These are phyloP conservation scores for Esox masquinongy DNA, from an alignment of 2,797 vertebrate genomes.

Conservation along the genomic window DNA sequence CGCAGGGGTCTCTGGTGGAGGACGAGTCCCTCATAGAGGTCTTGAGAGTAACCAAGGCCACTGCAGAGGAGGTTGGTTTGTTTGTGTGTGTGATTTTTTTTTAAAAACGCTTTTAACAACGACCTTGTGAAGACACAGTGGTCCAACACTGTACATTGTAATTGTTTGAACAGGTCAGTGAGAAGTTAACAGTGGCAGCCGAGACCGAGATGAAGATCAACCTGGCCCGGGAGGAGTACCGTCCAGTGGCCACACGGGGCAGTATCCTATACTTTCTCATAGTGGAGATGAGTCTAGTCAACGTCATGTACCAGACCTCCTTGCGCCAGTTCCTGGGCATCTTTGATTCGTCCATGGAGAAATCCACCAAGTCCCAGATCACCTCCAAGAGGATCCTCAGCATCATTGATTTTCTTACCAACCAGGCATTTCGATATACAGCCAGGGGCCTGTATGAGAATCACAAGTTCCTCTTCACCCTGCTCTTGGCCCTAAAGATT, in stretches of 20 bases:
- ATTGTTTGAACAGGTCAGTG: constrained; percentile 68
- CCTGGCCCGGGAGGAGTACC: constrained; percentile 83
- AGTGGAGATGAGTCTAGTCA: constrained; percentile 86
- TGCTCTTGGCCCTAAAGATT: constrained; percentile 83
- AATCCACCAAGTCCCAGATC: constrained; percentile 75
- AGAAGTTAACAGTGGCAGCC: constrained; percentile 76
- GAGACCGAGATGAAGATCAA: constrained; percentile 84
- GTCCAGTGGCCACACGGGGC: constrained; percentile 80
- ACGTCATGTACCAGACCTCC: constrained; percentile 88
- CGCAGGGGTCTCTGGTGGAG: constrained; percentile 83
- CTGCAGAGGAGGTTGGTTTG: constrained; percentile 79
- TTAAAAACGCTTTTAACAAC: not conserved
- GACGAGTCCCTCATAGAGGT: constrained; percentile 84
- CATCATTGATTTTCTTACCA: constrained; percentile 79
- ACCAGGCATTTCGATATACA: constrained; percentile 80
- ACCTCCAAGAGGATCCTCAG: constrained; percentile 78
- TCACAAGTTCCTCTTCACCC: constrained; percentile 83
- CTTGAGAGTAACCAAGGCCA: constrained; percentile 78
- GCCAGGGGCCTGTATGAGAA: constrained; percentile 81
- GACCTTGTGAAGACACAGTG: not conserved
- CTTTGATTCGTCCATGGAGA: constrained; percentile 80
- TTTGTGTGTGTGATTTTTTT: not conserved
- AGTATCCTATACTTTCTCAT: constrained; percentile 89
- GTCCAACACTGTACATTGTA: not conserved
- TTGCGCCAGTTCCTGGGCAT: constrained; percentile 82